Evolutionary conservation across 2,113 vertebrate genomes (phyloP), one percentile per base, ranked within the genome.

Genomic region (Colossoma macropomum): DNA sequence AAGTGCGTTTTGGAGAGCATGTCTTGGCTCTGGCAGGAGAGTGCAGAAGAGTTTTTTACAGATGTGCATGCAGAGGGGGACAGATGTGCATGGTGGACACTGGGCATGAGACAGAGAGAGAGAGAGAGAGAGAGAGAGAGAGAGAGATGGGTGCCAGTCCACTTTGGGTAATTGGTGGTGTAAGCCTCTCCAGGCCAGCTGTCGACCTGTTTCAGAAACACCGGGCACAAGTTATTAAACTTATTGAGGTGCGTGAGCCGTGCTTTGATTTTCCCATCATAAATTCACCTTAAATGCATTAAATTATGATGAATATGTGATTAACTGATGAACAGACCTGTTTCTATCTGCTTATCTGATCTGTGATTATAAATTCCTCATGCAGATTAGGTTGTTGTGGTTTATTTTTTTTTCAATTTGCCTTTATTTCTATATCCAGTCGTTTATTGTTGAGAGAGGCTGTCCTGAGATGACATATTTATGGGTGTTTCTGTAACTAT

Each of bases 81-180:
- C 90, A 92, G 91, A 90, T 90, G 87, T 88, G 85, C 41, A 27
- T 27, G 9, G 5, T 28, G 77, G 70, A 85, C 83, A 54, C 86
- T 79, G 81, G 71, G 79, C 77, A 65, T 32, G 73, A 41, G 52
- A 56, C 5, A 21, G 48, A 50, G 52, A 56, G 52, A 21, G 48
- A 50, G 11, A 50, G 15, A 16, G 48, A 50, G 48, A 13, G 48
- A 16, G 16, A 56, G 54, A 56, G 54, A 21, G 56, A 25, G 50
- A 79, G 50, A 79, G 85, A 79, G 75, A 38, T 16, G 30, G 79
- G 77, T 84, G 54, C 52, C 52, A 50, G 56, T 88, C 89, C 86
- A 86, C 82, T 92, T 91, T 86, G 86, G 59, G 79, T 91, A 89
- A 93, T 93, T 90, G 84, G 86, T 85, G 78, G 45, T 86, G 79